Percentiles rank a stretch among this genome's conserved stretches.
Evolutionary conservation across 2,888 invertebrate genomes (phyloP).

Genomic region (Apotomis turbidana): DNA sequence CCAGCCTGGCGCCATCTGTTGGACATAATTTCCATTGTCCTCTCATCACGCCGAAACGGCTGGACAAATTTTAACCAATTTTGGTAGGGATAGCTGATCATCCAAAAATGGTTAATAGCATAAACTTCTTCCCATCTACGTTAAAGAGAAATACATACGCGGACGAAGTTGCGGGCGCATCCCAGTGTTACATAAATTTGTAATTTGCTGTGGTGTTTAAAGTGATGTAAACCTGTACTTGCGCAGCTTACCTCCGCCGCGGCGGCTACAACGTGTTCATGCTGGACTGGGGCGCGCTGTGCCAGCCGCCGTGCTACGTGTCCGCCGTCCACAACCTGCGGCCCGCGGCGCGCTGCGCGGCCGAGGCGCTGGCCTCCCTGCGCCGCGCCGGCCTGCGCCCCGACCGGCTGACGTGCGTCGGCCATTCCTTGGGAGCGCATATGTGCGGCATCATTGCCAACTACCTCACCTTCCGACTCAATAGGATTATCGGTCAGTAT

Average conservation of each 20-base stretch:
- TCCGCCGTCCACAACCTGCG: conserved; percentile 90
- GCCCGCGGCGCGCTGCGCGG: conserved; percentile 88
- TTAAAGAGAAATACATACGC: no score
- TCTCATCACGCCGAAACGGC: no score
- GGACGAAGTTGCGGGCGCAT: no score
- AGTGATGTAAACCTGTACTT: neutral
- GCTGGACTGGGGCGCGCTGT: conserved; percentile 90
- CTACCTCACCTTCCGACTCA: conserved; percentile 88
- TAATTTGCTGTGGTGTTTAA: no score
- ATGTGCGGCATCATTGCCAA: conserved; percentile 90
- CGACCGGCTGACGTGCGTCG: conserved; percentile 88
- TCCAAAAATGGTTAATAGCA: no score
- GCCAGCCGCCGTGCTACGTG: conserved; percentile 88
- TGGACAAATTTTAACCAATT: no score
- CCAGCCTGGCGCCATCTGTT: no score
- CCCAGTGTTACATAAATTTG: no score
- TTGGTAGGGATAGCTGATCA: no score
- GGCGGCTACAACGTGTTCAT: conserved; percentile 91
- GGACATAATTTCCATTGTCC: no score
- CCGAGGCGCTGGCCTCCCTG: conserved; percentile 85
- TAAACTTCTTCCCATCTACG: no score
- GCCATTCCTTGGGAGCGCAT: conserved; percentile 91
- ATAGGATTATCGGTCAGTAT: conserved; percentile 87
- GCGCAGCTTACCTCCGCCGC: conserved; percentile 87
- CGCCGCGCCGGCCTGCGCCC: conserved; percentile 87